Evolutionary conservation across 1,140 invertebrate species (phyloP).

Genomic region (Bombyx mandarina): DNA sequence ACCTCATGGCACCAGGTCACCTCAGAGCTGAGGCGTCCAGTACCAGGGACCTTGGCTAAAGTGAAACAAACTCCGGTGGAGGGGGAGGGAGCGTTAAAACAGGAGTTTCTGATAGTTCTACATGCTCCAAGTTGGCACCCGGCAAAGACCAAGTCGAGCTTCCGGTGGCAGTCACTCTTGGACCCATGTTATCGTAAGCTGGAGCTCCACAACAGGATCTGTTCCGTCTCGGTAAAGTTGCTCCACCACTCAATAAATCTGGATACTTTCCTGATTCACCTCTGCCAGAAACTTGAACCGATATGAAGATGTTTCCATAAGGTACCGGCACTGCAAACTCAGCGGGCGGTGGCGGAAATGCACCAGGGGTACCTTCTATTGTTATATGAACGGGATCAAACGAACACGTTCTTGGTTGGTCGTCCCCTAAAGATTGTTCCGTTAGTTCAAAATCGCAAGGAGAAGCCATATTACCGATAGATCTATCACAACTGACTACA

Average conservation of each 20-base stretch:
- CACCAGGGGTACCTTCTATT: constrained; percentile 76
- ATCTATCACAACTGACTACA: constrained; percentile 81
- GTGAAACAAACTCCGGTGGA: constrained; percentile 62
- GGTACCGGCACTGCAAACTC: constrained; percentile 63
- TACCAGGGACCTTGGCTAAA: constrained; percentile 64
- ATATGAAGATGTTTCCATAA: constrained; percentile 69
- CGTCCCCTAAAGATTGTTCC: constrained; percentile 59
- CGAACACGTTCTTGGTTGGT: constrained; percentile 49
- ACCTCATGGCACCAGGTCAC: constrained; percentile 58
- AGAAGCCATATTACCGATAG: constrained; percentile 67
- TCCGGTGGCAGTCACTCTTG: constrained; percentile 87
- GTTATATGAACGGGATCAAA: constrained; percentile 77
- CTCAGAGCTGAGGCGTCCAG: constrained; percentile 56
- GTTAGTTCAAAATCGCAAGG: constrained; percentile 74
- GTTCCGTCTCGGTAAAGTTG: constrained; percentile 48
- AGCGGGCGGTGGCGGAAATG: constrained; percentile 63
- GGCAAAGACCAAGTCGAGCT: constrained; percentile 85
- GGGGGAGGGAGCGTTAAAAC: constrained; percentile 55
- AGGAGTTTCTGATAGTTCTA: constrained; percentile 47
- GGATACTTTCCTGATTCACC: constrained; percentile 76
- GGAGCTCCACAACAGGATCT: constrained; percentile 63
- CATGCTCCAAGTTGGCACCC: constrained; percentile 67
- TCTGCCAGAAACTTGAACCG: constrained; percentile 67
- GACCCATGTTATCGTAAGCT: constrained; percentile 91
- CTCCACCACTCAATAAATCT: constrained; percentile 68